phyloP scores from a whole-genome alignment of 2,888 invertebrate genomes.

The Pycnomerus fuliginosus region DNA sequence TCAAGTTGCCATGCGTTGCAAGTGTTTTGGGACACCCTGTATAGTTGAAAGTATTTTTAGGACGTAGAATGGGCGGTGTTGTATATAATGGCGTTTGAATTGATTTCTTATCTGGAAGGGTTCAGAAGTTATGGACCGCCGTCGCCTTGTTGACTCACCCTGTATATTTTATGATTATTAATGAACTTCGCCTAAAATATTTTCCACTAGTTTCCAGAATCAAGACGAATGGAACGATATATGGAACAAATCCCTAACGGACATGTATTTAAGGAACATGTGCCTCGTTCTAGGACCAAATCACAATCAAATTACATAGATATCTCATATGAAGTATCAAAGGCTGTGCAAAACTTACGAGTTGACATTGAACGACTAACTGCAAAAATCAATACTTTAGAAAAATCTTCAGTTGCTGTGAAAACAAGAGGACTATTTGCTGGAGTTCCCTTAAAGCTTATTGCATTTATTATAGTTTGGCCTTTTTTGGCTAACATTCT shows the following conservation, averaged over 20 bases:
- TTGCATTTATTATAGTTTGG: constrained; percentile 65
- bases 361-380: constrained; percentile 55
- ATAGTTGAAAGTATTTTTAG: too few relatives aligned
- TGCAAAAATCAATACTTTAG: constrained; percentile 51
- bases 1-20: too few relatives aligned
- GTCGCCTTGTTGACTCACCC: too few relatives aligned
- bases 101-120: too few relatives aligned
- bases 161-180: constrained; percentile 1
- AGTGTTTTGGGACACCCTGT: too few relatives aligned
- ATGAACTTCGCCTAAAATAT: constrained; percentile 4
- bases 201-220: constrained; percentile 42
- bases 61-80: too few relatives aligned
- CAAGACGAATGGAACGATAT: too few relatives aligned
- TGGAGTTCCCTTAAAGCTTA: constrained; percentile 51
- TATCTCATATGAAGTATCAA: constrained; percentile 54
- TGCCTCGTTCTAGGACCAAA: constrained; percentile 39
- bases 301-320: constrained; percentile 44
- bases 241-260: constrained; percentile 36
- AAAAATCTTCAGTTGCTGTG: constrained; percentile 35
- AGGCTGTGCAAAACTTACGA: constrained; percentile 54
- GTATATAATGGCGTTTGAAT: too few relatives aligned
- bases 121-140: too few relatives aligned
- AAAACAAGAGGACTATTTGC: constrained; percentile 29
- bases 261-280: constrained; percentile 31
- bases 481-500: constrained; percentile 61